phyloP scores from a whole-genome alignment of 1,140 invertebrate genomes.

The Lithobius niger region DNA sequence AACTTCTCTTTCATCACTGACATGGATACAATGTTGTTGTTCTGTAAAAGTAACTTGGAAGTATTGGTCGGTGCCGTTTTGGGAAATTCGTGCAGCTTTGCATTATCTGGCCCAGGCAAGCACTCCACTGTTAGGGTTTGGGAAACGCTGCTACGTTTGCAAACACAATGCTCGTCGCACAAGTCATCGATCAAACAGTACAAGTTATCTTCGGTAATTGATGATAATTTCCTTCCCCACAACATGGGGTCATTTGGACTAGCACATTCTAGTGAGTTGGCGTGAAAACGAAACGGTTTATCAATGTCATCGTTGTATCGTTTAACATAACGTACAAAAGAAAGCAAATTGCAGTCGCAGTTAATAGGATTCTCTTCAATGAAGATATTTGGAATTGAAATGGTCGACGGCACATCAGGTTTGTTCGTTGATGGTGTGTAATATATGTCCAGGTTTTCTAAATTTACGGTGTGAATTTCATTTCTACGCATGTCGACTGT shows the following conservation, averaged over 20 bases:
- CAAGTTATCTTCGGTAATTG: background rate
- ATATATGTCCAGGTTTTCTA: no score
- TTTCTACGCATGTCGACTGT: background rate
- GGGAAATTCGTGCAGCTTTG: no score
- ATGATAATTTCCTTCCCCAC: background rate
- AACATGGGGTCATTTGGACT: background rate
- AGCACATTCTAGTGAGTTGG: background rate
- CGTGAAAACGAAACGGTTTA: background rate
- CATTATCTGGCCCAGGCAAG: no score
- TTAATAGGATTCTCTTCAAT: conserved; percentile 17
- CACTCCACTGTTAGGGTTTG: no score
- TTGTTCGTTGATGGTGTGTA: no score
- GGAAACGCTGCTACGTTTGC: no score
- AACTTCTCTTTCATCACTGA: background rate
- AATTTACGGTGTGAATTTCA: no score
- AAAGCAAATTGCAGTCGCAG: conserved; percentile 18
- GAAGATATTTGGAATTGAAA: conserved; percentile 7
- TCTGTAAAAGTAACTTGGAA: no score
- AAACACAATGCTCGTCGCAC: background rate
- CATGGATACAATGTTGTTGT: background rate
- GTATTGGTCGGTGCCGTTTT: no score
- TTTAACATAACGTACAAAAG: background rate
- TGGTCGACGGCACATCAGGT: no score
- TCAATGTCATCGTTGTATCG: background rate
- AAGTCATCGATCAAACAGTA: background rate